phyloP scores from a whole-genome alignment of 1,140 invertebrate species.

The Microplitis demolitor region DNA sequence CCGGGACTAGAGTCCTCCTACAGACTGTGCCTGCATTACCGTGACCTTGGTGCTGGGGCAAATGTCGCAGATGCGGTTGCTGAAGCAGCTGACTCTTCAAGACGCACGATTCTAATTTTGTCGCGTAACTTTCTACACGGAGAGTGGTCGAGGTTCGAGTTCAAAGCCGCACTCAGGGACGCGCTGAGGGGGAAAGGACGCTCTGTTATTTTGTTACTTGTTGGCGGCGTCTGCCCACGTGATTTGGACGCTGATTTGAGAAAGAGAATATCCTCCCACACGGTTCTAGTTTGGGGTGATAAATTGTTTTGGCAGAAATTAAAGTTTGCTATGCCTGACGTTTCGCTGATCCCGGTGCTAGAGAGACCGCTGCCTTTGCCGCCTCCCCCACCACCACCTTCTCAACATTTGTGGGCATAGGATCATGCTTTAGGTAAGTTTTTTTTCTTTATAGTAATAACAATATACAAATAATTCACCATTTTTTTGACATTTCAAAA shows the following conservation, averaged over 20 bases:
- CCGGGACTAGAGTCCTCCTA: constrained; percentile 81
- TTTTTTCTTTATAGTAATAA: neutral
- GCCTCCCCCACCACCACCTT: constrained; percentile 52
- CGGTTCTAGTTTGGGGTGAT: constrained; percentile 90
- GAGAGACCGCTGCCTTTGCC: constrained; percentile 66
- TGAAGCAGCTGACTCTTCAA: constrained; percentile 87
- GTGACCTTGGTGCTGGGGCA: constrained; percentile 82
- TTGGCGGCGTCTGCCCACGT: constrained; percentile 81
- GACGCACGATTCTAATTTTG: constrained; percentile 86
- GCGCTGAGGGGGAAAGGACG: constrained; percentile 82
- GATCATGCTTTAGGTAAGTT: constrained; percentile 28
- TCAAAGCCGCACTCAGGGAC: constrained; percentile 89
- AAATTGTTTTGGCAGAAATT: constrained; percentile 94
- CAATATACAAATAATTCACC: neutral
- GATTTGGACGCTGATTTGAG: constrained; percentile 89
- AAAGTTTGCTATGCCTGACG: constrained; percentile 86
- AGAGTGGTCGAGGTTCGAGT: constrained; percentile 93
- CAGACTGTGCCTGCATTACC: constrained; percentile 82
- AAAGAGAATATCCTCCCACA: constrained; percentile 87
- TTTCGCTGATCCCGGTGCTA: constrained; percentile 59
- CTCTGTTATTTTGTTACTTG: constrained; percentile 83
- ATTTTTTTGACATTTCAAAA: too few species aligned
- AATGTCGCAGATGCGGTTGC: constrained; percentile 84
- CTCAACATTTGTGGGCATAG: constrained; percentile 65
- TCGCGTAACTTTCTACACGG: constrained; percentile 92